Evolutionary conservation across 1,140 invertebrate genomes (phyloP).

Genomic region (Pentalonia nigronervosa): DNA sequence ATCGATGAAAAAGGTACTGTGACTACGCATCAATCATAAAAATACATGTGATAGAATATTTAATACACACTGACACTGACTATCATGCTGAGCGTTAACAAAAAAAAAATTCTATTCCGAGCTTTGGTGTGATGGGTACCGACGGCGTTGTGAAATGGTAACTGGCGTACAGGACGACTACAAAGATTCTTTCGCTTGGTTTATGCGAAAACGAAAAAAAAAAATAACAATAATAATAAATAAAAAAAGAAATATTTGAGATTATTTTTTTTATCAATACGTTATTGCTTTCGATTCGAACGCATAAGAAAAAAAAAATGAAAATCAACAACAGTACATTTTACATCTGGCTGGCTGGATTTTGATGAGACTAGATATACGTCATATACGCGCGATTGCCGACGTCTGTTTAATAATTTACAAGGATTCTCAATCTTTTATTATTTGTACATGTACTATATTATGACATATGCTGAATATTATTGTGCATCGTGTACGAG

Average conservation of each 20-base stretch:
- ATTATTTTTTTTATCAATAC: constrained; percentile 17
- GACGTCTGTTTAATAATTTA: constrained; percentile 14
- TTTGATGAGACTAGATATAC: background rate
- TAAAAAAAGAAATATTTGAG: background rate
- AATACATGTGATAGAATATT: background rate
- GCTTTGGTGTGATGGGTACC: background rate
- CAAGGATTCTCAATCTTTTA: background rate
- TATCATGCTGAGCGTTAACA: background rate
- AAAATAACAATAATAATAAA: background rate
- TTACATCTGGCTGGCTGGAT: background rate
- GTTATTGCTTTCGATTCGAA: background rate
- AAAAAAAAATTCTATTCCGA: background rate
- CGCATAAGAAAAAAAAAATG: background rate
- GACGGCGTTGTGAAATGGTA: background rate
- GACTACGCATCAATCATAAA: background rate
- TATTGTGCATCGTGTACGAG: background rate
- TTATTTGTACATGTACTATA: background rate
- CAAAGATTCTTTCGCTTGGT: constrained; percentile 8
- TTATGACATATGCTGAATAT: background rate
- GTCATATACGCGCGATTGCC: background rate
- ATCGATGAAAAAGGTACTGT: background rate
- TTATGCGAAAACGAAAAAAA: background rate
- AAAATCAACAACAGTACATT: background rate
- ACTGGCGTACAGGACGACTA: background rate
- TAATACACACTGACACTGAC: background rate